These are phyloP conservation scores for Caenorhabditis panamensis DNA, from an alignment of 2,888 invertebrate species.

Conservation along the genomic window DNA sequence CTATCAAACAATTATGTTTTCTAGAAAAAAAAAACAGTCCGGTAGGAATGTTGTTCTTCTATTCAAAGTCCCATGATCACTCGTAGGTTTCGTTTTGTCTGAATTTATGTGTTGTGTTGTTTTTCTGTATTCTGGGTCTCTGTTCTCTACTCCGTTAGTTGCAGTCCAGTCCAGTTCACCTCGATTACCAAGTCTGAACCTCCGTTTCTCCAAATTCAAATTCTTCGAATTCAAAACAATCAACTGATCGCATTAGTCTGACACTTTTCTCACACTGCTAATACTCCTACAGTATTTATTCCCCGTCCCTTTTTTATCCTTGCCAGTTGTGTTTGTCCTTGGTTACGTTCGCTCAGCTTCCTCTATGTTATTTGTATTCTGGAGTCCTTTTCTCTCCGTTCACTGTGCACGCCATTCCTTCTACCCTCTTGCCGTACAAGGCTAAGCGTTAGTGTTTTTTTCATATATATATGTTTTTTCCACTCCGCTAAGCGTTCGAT, in stretches of 20 bases:
- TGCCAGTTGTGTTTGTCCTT: neutral
- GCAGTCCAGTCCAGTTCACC: neutral
- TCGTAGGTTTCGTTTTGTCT: neutral
- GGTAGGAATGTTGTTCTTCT: neutral
- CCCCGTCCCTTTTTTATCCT: too few species aligned
- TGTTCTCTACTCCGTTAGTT: neutral
- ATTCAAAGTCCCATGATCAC: neutral
- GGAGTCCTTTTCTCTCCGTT: neutral
- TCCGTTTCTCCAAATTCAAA: neutral
- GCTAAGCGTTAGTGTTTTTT: neutral
- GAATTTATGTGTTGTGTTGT: neutral
- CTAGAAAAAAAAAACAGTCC: neutral
- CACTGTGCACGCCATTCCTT: neutral
- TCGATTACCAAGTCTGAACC: neutral
- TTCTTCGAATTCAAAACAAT: neutral
- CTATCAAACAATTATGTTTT: neutral
- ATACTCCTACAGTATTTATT: neutral
- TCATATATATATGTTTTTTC: neutral
- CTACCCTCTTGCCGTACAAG: slow-evolving; percentile 6
- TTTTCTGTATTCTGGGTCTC: neutral
- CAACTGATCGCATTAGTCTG: neutral
- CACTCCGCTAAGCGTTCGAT: slow-evolving; percentile 9
- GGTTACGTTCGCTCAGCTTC: neutral
- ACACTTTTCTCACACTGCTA: neutral
- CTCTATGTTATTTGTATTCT: neutral